Evolutionary conservation across 2,888 invertebrate genomes (phyloP).

Genomic region (Serrognathus titanus): DNA sequence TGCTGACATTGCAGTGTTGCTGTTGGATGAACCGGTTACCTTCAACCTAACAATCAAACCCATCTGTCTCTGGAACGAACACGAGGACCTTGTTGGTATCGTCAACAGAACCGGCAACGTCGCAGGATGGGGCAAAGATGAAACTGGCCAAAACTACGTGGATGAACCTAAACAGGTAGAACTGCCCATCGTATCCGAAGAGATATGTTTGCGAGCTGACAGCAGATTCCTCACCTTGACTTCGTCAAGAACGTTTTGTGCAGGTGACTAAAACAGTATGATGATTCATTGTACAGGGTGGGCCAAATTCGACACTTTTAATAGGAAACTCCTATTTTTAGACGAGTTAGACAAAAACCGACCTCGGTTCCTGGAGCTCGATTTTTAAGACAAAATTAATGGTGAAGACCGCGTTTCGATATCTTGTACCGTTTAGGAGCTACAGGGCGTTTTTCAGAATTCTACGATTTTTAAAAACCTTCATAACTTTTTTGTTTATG

Average conservation of each 20-base stretch:
- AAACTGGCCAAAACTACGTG: constrained; percentile 22
- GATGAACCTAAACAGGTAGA: constrained; percentile 42
- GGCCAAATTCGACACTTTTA: no score
- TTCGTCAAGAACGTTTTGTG: constrained; percentile 51
- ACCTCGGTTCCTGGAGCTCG: no score
- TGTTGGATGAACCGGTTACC: constrained; percentile 47
- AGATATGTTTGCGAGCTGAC: constrained; percentile 55
- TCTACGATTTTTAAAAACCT: no score
- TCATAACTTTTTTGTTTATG: no score
- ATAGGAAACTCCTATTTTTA: no score
- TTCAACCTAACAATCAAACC: constrained; percentile 50
- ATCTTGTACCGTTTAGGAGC: no score
- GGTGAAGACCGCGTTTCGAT: no score
- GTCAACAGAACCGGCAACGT: constrained; percentile 54
- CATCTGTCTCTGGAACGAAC: constrained; percentile 54
- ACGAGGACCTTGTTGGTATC: constrained; percentile 34
- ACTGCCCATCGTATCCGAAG: constrained; percentile 56
- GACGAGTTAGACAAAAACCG: no score
- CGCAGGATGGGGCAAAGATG: constrained; percentile 26
- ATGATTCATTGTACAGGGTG: no score
- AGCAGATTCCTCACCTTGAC: constrained; percentile 41
- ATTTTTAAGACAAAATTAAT: no score
- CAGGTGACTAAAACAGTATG: no score
- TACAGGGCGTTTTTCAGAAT: no score
- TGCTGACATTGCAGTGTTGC: constrained; percentile 51